Base-by-base conservation (phyloP, 2,797 vertebrate species). In the Pangasius krempfi region DNA sequence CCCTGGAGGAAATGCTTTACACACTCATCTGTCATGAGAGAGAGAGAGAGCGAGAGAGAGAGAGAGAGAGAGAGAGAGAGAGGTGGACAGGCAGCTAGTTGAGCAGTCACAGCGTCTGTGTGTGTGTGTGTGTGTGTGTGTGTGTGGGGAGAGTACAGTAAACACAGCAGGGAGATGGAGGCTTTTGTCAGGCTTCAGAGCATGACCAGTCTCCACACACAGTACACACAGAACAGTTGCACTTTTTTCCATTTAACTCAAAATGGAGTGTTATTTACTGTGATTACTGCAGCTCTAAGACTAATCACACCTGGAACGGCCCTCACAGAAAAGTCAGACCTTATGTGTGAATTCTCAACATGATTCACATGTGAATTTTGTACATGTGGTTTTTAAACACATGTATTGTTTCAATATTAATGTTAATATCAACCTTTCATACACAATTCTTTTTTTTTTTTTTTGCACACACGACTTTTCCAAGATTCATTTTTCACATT, bases 1-100 rank as follows among this genome's bases (percentile, higher is more conserved):
- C 94, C 93, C 92, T 90, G 89, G 89, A 94, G 93, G 92, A 95
- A 94, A 94, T 87, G 93, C 93, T 92, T 86, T 92, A 92, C 93
- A 92, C 93, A 90, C 92, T 94, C 93, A 93, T 93, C 93, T 91
- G 94, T 95, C 93, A 93, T 91, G 85, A 91, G 88, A 90, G 91
- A 91, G 92, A 92, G 91, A 60, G 37, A 52, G 56, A 84, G 75
- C 79, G 86, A 70, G 73, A 92, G 83, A 92, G 92, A 86, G 89
- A 8, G 92, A 90, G 90, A 90, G 88, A 52, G 80, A 90, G 88
- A 90, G 89, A 56, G 64, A 56, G 73, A 56, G 62, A 80, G 62
- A 72, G 12, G 27, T 70, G 44, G 50, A 64, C 50, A 88, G 84
- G 88, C 84, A 89, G 85, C n/a, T 73, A 85, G 88, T 80, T 60